Evolutionary conservation across 2,113 vertebrate genomes (phyloP).

Genomic region (Climacteris rufus): DNA sequence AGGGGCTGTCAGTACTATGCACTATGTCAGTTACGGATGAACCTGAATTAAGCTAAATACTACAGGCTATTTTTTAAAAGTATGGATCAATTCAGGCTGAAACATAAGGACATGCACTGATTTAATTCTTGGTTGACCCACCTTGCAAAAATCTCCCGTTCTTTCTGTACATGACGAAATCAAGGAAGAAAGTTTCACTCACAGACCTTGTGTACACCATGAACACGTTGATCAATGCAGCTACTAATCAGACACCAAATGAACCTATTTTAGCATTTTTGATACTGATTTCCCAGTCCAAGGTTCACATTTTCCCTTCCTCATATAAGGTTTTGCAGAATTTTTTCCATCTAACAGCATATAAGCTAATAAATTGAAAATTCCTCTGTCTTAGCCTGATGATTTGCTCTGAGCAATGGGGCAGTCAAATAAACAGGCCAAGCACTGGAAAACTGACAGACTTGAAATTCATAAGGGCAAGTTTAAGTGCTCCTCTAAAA

Average conservation of each 20-base stretch:
- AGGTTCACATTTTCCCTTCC: not conserved
- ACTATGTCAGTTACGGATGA: accelerated
- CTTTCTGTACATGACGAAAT: not conserved
- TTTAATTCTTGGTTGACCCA: not conserved
- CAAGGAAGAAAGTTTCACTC: not conserved
- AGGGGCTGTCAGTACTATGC: not conserved
- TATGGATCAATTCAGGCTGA: not conserved
- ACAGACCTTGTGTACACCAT: not conserved
- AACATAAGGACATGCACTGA: not conserved
- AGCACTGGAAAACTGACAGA: slow-evolving; percentile 1
- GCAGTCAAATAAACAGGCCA: slow-evolving; percentile 8
- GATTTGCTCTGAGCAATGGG: not conserved
- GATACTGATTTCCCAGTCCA: not conserved
- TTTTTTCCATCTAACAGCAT: not conserved
- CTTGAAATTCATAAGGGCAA: not conserved
- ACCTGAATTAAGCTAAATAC: not conserved
- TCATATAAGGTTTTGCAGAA: not conserved
- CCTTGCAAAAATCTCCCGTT: not conserved
- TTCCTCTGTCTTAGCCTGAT: not conserved
- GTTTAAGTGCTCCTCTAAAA: slow-evolving; percentile 35
- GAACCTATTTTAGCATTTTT: not conserved
- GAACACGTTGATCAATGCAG: not conserved
- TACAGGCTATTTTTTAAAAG: not conserved
- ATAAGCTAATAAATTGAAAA: not conserved
- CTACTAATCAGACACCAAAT: not conserved